Conservation (phyloP, 2,113 vertebrate species). For the Ameiurus melas region DNA sequence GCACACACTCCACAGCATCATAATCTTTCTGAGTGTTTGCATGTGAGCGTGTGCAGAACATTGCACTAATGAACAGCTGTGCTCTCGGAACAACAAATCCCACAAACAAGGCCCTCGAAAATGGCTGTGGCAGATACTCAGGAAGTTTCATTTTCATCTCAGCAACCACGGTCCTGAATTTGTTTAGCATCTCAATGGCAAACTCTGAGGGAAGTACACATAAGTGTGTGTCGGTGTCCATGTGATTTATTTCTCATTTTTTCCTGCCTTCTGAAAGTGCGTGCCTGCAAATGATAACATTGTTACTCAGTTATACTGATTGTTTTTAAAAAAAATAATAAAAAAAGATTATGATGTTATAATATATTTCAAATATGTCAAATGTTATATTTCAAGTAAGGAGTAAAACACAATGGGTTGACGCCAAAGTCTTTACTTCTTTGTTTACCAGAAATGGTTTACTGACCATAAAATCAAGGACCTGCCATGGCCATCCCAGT, state of each 20-base stretch:
- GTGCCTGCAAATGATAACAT: background rate
- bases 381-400: no score
- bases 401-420: no score
- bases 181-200: background rate
- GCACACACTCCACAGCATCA: background rate
- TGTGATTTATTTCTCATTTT: background rate
- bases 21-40: background rate
- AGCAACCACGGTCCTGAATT: background rate
- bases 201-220: background rate
- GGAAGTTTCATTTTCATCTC: background rate
- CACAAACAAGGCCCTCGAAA: background rate
- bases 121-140: background rate
- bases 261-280: background rate
- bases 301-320: background rate
- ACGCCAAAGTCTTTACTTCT: no score
- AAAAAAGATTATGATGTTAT: no score
- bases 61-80: conserved; percentile 8
- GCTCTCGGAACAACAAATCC: background rate
- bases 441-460: no score
- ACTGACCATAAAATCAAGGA: no score
- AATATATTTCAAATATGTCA: no score
- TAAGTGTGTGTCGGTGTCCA: background rate
- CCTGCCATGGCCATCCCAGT: no score
- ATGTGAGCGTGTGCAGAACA: background rate
- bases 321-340: no score